Base-by-base conservation (phyloP, 2,797 vertebrate genomes). In the Macropus fuliginosus region DNA sequence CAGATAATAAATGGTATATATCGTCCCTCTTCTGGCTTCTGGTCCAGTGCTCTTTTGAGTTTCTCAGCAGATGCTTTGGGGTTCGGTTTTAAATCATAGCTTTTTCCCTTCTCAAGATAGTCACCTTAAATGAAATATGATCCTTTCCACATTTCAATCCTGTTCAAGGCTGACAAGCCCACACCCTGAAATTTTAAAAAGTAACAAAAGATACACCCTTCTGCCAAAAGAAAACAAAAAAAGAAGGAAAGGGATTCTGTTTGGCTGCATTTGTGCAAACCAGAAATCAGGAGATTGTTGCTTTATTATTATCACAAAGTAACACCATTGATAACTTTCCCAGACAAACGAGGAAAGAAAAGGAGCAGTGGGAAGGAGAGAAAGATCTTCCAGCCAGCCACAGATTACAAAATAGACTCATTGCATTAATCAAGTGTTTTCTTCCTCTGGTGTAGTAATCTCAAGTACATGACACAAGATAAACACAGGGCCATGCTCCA, bases 401-500 rank as follows among this genome's bases (percentile, higher is more conserved):
- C 34, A 31, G 54, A 92, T 94, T 66, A 92, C 90, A 92, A 94
- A 94, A 57, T 52, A 90, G 74, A 59, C 56, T 93, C 89, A 66
- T 57, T 27, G 56, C 92, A 91, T 94, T 91, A 94, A 94, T 91
- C 91, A 95, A 94, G 56, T 34, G 54, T 96, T 96, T 95, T 95
- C 95, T 97, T 94, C 96, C 93, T 94, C 81, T 57, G 93, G 4
- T 52, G 94, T 93, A 87, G 93, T 93, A 92, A 97, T 96, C 97
- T 95, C 93, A 56, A 96, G 94, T 91, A 92, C 92, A 90, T 34
- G 92, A 92, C 57, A 93, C 59, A 94, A 93, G 93, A 95, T 94
- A 98, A 98, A 97, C 92, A 96, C 54, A 59, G 90, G 91, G 93
- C 59, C 62, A 59, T 55, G 94, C 59, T 62, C 97, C 95, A 94